Base-by-base conservation (phyloP, 2,113 vertebrate genomes). In the Tyrannus savana region DNA sequence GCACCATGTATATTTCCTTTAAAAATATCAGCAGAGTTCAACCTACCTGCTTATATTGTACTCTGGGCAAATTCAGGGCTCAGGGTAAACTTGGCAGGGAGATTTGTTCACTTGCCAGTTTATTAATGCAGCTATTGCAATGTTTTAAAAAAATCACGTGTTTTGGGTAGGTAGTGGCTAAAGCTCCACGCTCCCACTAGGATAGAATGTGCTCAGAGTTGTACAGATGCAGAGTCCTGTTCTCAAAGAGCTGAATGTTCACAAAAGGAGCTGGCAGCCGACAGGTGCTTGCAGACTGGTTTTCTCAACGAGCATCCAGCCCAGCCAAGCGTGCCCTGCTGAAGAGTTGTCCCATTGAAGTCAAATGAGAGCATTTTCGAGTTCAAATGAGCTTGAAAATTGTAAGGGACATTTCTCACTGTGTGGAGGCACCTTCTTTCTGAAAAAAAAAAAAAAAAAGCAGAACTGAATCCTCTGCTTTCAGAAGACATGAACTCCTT, bases 291-390 rank as follows among this genome's bases (percentile, higher is more conserved):
- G 72, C 72, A 84, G 52, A 64, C 49, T 25, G 72, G 49, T 88
- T 95, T 85, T 95, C 84, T 94, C 89, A 77, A 73, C 71, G 42
- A 95, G 53, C 47, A 73, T 79, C 55, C 75, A 79, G 71, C 44
- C 62, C 79, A 91, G 68, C 58, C 90, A 94, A 90, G 62, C 10
- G 0, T 92, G 79, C 87, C 84, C 47, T 75, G 5, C 64, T 37
- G 78, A 75, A 88, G 89, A 94, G 89, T 67, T 93, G 88, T 91
- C 82, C 90, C 75, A 92, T 37, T 92, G 85, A 96, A 96, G 64
- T 93, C 47, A 92, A 79, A 78, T 60, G 72, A 79, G 67, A 4
- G 22, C 56, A 92, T 90, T 95, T 77, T 91, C 44, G 77, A 56
- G 33, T 92, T 96, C 62, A 96, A 93, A 92, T 64, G 86, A 87